Percentiles rank a stretch among this genome's conserved stretches.
Evolutionary conservation across 2,113 vertebrate genomes (phyloP).

Genomic region (Podilymbus podiceps): DNA sequence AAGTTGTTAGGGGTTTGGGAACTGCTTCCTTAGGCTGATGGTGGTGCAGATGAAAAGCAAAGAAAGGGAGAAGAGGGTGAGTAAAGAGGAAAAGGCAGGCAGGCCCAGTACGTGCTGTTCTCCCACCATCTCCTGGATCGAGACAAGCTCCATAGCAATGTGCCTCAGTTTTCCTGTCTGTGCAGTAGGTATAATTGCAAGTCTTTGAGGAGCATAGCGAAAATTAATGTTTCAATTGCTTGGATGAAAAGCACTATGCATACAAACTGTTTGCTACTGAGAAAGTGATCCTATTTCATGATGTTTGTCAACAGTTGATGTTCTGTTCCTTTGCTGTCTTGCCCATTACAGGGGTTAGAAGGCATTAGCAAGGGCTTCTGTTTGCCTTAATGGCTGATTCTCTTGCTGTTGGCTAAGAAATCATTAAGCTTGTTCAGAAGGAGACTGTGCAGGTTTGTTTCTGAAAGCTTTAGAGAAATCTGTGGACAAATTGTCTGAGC

Average conservation of each 20-base stretch:
- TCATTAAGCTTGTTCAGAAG: neutral
- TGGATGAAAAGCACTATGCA: neutral
- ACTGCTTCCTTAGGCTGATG: neutral
- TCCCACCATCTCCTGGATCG: neutral
- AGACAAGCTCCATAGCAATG: neutral
- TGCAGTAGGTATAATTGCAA: neutral
- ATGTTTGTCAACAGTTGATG: neutral
- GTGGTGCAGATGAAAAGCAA: neutral
- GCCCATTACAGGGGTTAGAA: neutral
- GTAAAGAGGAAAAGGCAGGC: neutral
- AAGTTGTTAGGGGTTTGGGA: neutral
- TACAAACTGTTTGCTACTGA: neutral
- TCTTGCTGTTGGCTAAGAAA: neutral
- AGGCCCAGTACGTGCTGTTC: neutral
- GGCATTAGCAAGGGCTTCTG: neutral
- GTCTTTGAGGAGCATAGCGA: neutral
- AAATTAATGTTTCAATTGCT: neutral
- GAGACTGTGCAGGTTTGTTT: neutral
- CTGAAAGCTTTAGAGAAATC: neutral
- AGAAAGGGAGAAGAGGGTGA: neutral
- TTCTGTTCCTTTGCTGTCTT: constrained; percentile 23
- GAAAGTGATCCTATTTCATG: neutral
- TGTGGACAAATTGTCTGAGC: neutral
- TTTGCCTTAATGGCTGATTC: neutral
- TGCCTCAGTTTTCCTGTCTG: neutral